Evolutionary conservation across 2,888 invertebrate genomes (phyloP), one percentile per base, ranked within the genome.

Genomic region (Sphaerophoria taeniata): DNA sequence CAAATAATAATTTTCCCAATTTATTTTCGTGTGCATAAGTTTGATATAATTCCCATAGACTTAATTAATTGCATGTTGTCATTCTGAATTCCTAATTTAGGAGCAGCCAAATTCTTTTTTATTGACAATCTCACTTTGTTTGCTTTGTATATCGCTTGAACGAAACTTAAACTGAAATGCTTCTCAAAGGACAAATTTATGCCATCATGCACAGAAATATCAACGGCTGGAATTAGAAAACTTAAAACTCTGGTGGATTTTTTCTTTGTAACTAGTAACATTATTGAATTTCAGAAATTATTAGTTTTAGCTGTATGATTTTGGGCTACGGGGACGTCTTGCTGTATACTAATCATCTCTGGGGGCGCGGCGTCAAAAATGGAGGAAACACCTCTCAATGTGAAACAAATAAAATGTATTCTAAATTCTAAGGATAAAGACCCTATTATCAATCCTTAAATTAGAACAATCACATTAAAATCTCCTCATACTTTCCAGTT

Each of bases 41-140:
- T 39, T 11, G 53, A 24, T 24, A 67, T 7, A 14, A 24, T 36
- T 24, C 47, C n/a, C 33, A n/a, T 39, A 9, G n/a, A 14, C 24
- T 74, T 79, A 71, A 79, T 74, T 71, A 53, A 58, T 79, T 74
- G 83, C 83, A 79, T 83, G 83, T 79, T 65, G 39, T 34, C 79
- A 74, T 83, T 67, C 24, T 33, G 65, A 74, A 83, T 79, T 74
- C 70, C 49, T 53, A 39, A 67, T 67, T 14, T 65, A 67, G 53
- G 39, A 53, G 39, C 67, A 67, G 39, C 24, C 24, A 51, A 67
- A 39, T 53, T 39, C 12, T 6, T 67, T 53, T 39, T 12, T 53
- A 24, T 53, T 67, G 39, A 65, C 63, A 34, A 43, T 47, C 33
- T 9, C 43, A 49, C 6, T 49, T 2, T 49, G 12, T 65, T 47